Evolutionary conservation across 2,113 vertebrate genomes (phyloP), one percentile per base, ranked within the genome.

Genomic region (Alces alces): DNA sequence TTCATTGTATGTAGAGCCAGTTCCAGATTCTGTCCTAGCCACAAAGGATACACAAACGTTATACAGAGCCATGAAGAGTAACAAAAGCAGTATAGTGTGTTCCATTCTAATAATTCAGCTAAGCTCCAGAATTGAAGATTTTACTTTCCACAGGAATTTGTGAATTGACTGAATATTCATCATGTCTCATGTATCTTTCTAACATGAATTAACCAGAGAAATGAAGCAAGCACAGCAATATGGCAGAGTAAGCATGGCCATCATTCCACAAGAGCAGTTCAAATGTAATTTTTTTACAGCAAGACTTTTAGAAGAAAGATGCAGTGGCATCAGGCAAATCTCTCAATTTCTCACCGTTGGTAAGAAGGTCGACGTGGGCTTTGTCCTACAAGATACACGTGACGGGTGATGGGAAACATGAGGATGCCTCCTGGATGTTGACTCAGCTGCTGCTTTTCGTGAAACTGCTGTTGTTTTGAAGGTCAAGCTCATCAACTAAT

Each of bases 381-480:
- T n/a, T 60, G 60, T 70, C 39, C 4, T 39, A 47, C 9, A 79
- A 11, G 27, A 73, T 6, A 60, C 30, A 86, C 36, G 27, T 36
- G 36, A 86, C 3, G 27, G 6, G 7, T 28, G 6, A 45, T 28
- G 45, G 36, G 1, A 86, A 76, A 36, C 21, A 45, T 2, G 43
- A 83, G 21, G 28, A 33, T 28, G 33, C 4, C 7, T 58, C 4
- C 43, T 93, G 21, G 16, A 43, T 23, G 25, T 6, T 58, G 50
- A 2, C 30, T 91, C 16, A 54, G 1, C 6, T 58, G n/a, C 50
- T 60, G 14, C 57, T 27, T 30, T 10, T 19, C 2, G 13, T 86
- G 17, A 88, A 66, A 36, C 13, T 58, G 60, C 8, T 70, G 28
- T 6, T 92, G 27, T 54, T 79, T 94, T 87, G 60, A 84, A 93